phyloP scores from a whole-genome alignment of 2,888 invertebrate species.

The Xiphydria camelus region DNA sequence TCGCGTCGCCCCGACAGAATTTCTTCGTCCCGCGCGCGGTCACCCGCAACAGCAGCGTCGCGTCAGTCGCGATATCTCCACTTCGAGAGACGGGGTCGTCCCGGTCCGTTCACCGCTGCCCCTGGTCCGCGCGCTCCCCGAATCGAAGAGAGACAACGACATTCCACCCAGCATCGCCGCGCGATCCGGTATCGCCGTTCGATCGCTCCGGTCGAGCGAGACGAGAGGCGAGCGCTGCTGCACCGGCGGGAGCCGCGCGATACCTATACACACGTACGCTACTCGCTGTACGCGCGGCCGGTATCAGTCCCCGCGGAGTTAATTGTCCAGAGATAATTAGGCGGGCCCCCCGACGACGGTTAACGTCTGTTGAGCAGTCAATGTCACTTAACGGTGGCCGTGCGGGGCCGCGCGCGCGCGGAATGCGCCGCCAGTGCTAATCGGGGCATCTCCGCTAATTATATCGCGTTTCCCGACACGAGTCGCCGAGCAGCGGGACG shows the following conservation, averaged over 20 bases:
- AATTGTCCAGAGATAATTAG: constrained; percentile 38
- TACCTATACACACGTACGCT: too few species aligned
- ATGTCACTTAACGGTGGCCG: constrained; percentile 26
- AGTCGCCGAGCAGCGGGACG: constrained; percentile 16
- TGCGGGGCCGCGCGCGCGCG: constrained; percentile 7
- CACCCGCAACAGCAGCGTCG: too few species aligned
- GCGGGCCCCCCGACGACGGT: constrained; percentile 24
- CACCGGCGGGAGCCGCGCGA: too few species aligned
- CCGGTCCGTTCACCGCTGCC: too few species aligned
- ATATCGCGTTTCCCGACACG: constrained; percentile 33
- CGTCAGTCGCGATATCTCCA: too few species aligned
- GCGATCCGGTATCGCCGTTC: too few species aligned
- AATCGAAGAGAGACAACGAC: constrained; percentile 20
- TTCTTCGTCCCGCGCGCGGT: too few species aligned
- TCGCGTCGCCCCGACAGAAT: too few species aligned
- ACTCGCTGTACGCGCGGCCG: too few species aligned
- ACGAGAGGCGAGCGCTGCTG: too few species aligned
- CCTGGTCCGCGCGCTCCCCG: background rate
- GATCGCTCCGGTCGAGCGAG: too few species aligned
- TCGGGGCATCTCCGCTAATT: constrained; percentile 30
- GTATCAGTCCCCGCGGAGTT: constrained; percentile 14
- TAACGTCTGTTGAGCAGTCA: constrained; percentile 14
- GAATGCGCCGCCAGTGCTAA: constrained; percentile 22
- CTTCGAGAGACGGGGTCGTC: too few species aligned
- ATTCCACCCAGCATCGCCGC: constrained; percentile 20